Evolutionary conservation across 2,113 vertebrate genomes (phyloP), one percentile per base, ranked within the genome.

Genomic region (Mustelus asterias): DNA sequence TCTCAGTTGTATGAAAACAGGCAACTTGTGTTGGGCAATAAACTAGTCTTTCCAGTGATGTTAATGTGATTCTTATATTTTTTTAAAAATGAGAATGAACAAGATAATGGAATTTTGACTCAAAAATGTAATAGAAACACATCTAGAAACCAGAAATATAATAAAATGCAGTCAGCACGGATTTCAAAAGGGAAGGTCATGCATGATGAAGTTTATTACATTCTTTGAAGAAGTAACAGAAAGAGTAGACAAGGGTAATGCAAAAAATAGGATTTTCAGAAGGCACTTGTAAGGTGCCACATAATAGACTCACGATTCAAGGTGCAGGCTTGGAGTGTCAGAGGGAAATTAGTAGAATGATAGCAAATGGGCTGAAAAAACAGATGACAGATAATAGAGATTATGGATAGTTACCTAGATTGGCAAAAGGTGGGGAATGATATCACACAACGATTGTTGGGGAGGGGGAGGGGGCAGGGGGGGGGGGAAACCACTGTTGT

Each of bases 381-480:
- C 7, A 72, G 22, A n/a, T 76, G n/a, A 72, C 22, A 26, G 33
- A 78, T 0, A 78, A n/a, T 2, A n/a, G 29, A 78, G 29, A 78
- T 33, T 78, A 78, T 13, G 76, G 33, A n/a, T 78, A 6, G 22
- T 9, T 29, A 72, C 3, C 26, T 24, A 72, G 65, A 67, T 20
- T 67, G 65, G 70, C 26, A 72, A 72, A 72, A 26, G 26, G 70
- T 72, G 22, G 70, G 70, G 70, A 72, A 24, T 72, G 70, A 72
- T 5, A 8, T 72, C 26, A 26, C 70, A 72, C 70, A 72, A 72
- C 0, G 69, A 72, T 26, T 20, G 18, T 5, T 70, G 20, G 48
- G 2, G 48, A 3, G 3, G 22, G 4, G 5, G 1, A 1, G 67
- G 67, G 22, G 22, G 1, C n/a, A 3, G 3, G 22, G 4, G 5